Conservation (phyloP, 2,888 invertebrate genomes). For the Tachina lurida region DNA sequence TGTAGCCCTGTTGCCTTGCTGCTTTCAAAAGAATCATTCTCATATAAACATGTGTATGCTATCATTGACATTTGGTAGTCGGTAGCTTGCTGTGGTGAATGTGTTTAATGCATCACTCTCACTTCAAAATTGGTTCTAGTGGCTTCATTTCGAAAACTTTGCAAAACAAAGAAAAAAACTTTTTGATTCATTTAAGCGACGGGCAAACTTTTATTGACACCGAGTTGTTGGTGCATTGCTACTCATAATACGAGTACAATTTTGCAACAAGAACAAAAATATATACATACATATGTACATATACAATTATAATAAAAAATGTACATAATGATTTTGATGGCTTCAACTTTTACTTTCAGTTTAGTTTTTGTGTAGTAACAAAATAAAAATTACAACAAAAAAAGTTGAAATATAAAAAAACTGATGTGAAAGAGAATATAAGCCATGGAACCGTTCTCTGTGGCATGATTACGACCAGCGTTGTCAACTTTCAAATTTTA, state of each 20-base stretch:
- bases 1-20: too few relatives aligned
- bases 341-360: constrained; percentile 53
- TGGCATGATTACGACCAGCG: constrained; percentile 43
- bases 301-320: constrained; percentile 5
- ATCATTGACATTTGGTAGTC: too few relatives aligned
- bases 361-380: constrained; percentile 23
- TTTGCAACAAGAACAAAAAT: not conserved
- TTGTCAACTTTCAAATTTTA: too few relatives aligned
- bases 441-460: constrained; percentile 50
- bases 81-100: too few relatives aligned
- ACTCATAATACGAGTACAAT: not conserved
- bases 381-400: not conserved
- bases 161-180: constrained; percentile 13
- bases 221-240: constrained; percentile 17
- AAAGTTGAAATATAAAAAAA: constrained; percentile 4
- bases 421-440: constrained; percentile 24
- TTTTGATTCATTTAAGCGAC: constrained; percentile 8
- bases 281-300: not conserved
- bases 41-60: too few relatives aligned
- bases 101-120: too few relatives aligned
- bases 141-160: constrained; percentile 28
- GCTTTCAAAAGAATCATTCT: too few relatives aligned
- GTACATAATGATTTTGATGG: constrained; percentile 32
- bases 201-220: constrained; percentile 37
- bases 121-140: constrained; percentile 12